Base-by-base conservation (phyloP, 2,797 vertebrate genomes). In the Thunnus albacares region DNA sequence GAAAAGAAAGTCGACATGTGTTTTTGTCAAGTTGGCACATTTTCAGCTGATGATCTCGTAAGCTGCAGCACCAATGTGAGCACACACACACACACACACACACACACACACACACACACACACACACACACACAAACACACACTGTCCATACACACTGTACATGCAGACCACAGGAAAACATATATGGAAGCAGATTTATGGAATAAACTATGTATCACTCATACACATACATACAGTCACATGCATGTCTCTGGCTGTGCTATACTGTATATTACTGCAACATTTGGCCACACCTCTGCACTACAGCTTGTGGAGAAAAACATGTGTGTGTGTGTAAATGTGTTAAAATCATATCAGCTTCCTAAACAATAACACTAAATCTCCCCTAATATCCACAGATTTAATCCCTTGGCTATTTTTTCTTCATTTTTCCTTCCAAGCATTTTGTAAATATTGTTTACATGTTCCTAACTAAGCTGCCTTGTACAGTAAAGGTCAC, bases 1-100 rank as follows among this genome's bases (percentile, higher is more conserved):
- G 83, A 75, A 77, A 84, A 67, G 47, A 89, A 88, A 88, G 43
- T 71, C 64, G 55, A 76, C 76, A 71, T 76, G 77, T 55, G 65
- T 84, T 91, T 89, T 83, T 87, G 89, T 91, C 77, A 78, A 87
- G 70, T 71, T 81, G 71, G 77, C 85, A 87, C 80, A 87, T 86
- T 91, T 84, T 81, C 64, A 81, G 30, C 80, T 71, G 35, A 84
- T 87, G 78, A 76, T 74, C 64, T 35, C 4, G 65, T 81, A 71
- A 84, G 77, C 71, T 69, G 28, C 56, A 69, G 55, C 55, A 71
- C 53, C 26, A 43, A 47, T 35, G 59, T 43, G 43, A 15, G 1
- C 38, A 57, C 38, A 59, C 2, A 59, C 60, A 80, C 65, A 22
- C 12, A 3, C n/a, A 33, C 30, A n/a, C 2, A 69, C 30, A 81